Evolutionary conservation across 2,888 invertebrate species (phyloP), one percentile per base, ranked within the genome.

Genomic region (Agrypnus murinus): DNA sequence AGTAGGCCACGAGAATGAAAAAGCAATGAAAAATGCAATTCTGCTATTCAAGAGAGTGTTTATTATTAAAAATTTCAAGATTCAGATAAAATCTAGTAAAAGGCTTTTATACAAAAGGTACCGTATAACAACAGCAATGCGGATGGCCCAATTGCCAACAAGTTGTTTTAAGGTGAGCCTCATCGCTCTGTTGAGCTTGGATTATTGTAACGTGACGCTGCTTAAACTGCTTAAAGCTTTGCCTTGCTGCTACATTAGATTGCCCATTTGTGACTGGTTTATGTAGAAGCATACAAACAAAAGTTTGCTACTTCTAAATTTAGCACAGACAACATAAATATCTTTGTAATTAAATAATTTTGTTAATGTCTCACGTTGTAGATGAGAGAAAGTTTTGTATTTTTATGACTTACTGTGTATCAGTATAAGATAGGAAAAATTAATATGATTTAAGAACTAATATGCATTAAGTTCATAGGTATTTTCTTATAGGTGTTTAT

Each of bases 191-290:
- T n/a, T 71, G 67, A 53, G 40, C 65, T 57, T 63, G 53, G 65
- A 59, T 76, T 73, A 76, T 76, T 76, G 75, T 74, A 75, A 75
- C 75, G 74, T 74, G 74, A 75, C 71, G 71, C 48, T 73, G 48
- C 59, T 60, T 40, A 58, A 48, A 46, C 40, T 31, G 59, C 57
- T 43, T 63, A 46, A 14, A 62, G 46, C 40, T 40, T 60, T 62
- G 15, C 31, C 50, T 25, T 53, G 10, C 3, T 36, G 36, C 36
- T 17, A 55, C 36, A 8, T 55, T 55, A 48, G 32, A 48, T 64
- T 53, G 15, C 55, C 43, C 43, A 55, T 64, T 64, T 64, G 55
- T 43, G 34, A 43, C 3, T 31, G 40, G 32, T 19, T n/a, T 15
- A 25, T n/a, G n/a, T n/a, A n/a, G n/a, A n/a, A n/a, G n/a, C n/a